Base-by-base conservation (phyloP, 2,888 invertebrate species). In the Parnassius mnemosyne region DNA sequence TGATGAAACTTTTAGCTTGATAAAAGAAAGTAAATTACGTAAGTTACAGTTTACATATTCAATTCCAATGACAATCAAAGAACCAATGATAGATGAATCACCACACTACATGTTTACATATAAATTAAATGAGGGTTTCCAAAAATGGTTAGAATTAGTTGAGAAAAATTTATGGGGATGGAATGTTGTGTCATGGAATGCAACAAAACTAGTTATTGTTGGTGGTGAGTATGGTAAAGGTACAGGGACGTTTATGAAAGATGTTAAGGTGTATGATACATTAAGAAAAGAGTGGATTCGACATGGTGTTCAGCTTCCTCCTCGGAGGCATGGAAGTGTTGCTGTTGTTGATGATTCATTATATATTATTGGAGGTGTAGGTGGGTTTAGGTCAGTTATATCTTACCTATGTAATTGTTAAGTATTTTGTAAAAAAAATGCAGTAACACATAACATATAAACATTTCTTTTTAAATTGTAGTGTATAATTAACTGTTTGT, bases 121-220 rank as follows among this genome's bases (percentile, higher is more conserved):
- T 69, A 71, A 67, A 2, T 68, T 77, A 54, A 71, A 77, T 2
- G 68, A 58, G 10, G 85, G 83, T 1, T 86, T 87, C 64, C 70
- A 79, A 5, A 73, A 78, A 49, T 90, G 85, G 84, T 61, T 89
- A 46, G 83, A 88, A 68, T 78, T 89, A 2, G 78, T 80, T 3
- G 83, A 87, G n/a, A 82, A 78, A 44, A 75, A 78, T 61, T 69
- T 89, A 47, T 91, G 91, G 91, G 91, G 91, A 2, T 90, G 89
- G 89, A 85, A 75, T 71, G 68, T 87, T n/a, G 72, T 77, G 0
- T 69, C 78, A 1, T 90, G 88, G 87, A 85, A 87, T 3, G 69
- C 77, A 10, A 80, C 79, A 7, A 87, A 79, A 65, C 65, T 90
- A 20, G 80, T 89, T 0, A 71, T 87, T 34, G 85, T 85, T 3